These are phyloP conservation scores for Apamea crenata DNA, from an alignment of 2,888 invertebrate genomes.

Conservation along the genomic window DNA sequence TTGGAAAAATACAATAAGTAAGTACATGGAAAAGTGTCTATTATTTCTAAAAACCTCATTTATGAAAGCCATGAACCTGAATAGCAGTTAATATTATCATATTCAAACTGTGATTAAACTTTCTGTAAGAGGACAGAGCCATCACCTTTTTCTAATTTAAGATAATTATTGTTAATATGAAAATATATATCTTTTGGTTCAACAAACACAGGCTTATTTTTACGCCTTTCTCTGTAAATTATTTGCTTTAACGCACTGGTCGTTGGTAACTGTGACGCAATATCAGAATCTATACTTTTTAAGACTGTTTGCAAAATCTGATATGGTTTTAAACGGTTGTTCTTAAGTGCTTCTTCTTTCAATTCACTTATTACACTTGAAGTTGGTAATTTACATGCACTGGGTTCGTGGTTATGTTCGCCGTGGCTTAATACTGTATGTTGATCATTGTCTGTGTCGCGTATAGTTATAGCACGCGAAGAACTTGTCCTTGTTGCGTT, in stretches of 20 bases:
- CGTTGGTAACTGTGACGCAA: conserved; percentile 20
- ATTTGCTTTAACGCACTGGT: conserved; percentile 18
- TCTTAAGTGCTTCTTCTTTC: conserved; percentile 26
- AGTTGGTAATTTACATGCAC: conserved; percentile 37
- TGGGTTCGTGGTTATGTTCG: conserved; percentile 39
- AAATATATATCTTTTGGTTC: conserved; percentile 34
- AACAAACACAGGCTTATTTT: conserved; percentile 35
- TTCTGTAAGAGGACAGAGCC: too few relatives aligned
- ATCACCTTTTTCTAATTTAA: conserved; percentile 24
- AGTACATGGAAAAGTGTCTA: too few relatives aligned
- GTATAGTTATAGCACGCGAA: conserved; percentile 39
- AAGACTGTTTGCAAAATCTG: conserved; percentile 32
- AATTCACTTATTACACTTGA: conserved; percentile 34
- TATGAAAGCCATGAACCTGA: too few relatives aligned
- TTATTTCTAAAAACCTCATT: too few relatives aligned
- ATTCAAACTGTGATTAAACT: too few relatives aligned
- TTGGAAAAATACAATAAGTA: too few relatives aligned
- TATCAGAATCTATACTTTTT: conserved; percentile 37
- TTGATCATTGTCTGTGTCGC: conserved; percentile 36
- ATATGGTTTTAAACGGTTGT: conserved; percentile 16
- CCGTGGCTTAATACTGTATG: conserved; percentile 38
- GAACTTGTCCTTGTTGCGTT: conserved; percentile 32
- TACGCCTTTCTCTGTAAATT: conserved; percentile 31
- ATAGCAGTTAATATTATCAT: too few relatives aligned
- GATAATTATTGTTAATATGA: conserved; percentile 22